phyloP scores from a whole-genome alignment of 2,797 vertebrate genomes.

The Eleutherodactylus coqui region DNA sequence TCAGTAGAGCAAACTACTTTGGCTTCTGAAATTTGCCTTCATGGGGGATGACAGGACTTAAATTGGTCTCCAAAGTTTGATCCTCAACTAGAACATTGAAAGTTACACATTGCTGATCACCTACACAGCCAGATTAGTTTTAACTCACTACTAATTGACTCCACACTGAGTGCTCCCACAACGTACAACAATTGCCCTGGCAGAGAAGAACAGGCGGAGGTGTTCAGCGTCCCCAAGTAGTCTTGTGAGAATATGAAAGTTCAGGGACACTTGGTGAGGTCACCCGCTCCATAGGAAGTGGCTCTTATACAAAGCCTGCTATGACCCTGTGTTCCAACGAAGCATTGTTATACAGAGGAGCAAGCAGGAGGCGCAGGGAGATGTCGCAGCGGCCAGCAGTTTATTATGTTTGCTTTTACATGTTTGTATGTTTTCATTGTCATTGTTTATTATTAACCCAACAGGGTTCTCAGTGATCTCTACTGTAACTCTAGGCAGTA shows the following conservation, averaged over 20 bases:
- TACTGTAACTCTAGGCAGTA: neutral
- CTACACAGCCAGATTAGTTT: constrained; percentile 61
- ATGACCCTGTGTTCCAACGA: constrained; percentile 17
- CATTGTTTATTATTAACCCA: constrained; percentile 40
- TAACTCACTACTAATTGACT: constrained; percentile 71
- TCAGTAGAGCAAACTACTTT: constrained; percentile 67
- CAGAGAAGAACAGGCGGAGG: neutral
- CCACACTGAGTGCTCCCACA: constrained; percentile 63
- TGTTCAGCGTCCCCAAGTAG: constrained; percentile 26
- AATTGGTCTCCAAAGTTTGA: constrained; percentile 65
- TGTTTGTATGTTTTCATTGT: constrained; percentile 43
- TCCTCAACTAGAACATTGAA: constrained; percentile 54
- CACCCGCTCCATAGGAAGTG: constrained; percentile 66
- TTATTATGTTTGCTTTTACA: constrained; percentile 57
- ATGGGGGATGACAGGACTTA: constrained; percentile 47
- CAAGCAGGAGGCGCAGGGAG: constrained; percentile 56
- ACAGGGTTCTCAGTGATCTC: neutral
- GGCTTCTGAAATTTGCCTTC: constrained; percentile 64
- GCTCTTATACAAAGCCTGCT: constrained; percentile 39
- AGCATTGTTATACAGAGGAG: neutral
- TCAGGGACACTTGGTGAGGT: constrained; percentile 51
- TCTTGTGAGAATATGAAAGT: constrained; percentile 38
- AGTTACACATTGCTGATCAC: constrained; percentile 58
- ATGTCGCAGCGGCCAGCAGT: constrained; percentile 28
- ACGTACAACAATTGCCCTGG: constrained; percentile 59